Conservation (phyloP, 1,140 invertebrate species). For the Stratiolaelaps scimitus region DNA sequence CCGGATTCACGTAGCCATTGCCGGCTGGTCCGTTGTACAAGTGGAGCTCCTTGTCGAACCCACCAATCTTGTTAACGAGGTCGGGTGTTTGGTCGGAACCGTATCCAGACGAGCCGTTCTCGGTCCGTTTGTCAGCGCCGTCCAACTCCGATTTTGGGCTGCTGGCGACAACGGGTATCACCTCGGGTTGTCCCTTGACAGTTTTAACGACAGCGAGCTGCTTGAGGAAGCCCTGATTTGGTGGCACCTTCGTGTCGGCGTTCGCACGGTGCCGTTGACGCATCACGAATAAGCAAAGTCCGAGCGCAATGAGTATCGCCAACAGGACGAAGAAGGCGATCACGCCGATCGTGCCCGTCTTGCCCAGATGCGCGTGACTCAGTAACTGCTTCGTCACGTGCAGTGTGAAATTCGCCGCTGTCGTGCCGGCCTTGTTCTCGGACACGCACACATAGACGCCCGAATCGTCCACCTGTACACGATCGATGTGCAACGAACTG, state of each 20-base stretch:
- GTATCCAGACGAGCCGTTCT: constrained; percentile 36
- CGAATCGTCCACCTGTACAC: constrained; percentile 54
- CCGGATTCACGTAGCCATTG: constrained; percentile 30
- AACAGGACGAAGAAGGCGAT: constrained; percentile 49
- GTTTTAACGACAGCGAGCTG: constrained; percentile 32
- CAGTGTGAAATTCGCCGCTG: constrained; percentile 55
- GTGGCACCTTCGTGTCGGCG: constrained; percentile 23
- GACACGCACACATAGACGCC: constrained; percentile 59
- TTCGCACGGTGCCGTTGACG: constrained; percentile 28
- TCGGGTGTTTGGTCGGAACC: constrained; percentile 37
- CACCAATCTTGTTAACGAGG: constrained; percentile 34
- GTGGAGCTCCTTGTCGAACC: constrained; percentile 1
- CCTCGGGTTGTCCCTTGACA: constrained; percentile 20
- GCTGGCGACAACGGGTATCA: constrained; percentile 30
- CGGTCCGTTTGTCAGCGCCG: constrained; percentile 35
- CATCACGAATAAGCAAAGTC: constrained; percentile 33
- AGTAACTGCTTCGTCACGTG: constrained; percentile 47
- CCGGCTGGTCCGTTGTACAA: constrained; percentile 28
- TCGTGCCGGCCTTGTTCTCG: constrained; percentile 60
- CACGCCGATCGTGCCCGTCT: constrained; percentile 45
- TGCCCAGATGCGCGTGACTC: constrained; percentile 39
- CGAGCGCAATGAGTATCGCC: constrained; percentile 45
- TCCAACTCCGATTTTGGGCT: constrained; percentile 30
- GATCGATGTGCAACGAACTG: constrained; percentile 57
- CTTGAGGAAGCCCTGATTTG: constrained; percentile 22